These are phyloP conservation scores for Dynastes tityus DNA, from an alignment of 2,888 invertebrate species.

Conservation along the genomic window DNA sequence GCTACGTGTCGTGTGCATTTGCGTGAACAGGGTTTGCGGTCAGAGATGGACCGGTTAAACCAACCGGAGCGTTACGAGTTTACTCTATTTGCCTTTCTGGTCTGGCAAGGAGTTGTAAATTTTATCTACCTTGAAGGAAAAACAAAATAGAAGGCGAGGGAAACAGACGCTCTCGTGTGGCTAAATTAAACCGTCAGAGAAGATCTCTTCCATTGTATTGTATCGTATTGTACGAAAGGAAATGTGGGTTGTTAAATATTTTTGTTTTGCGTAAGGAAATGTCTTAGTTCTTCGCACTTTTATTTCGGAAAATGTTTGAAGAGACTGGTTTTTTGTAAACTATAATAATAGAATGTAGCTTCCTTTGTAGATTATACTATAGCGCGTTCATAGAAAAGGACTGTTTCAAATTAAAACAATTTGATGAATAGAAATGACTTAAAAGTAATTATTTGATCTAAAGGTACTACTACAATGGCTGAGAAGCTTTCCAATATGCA, in stretches of 20 bases:
- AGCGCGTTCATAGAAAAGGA: no score
- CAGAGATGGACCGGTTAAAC: slow-evolving; percentile 31
- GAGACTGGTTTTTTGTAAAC: no score
- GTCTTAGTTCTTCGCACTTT: no score
- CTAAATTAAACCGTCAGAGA: slow-evolving; percentile 43
- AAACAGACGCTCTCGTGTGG: slow-evolving; percentile 22
- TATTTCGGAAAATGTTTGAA: no score
- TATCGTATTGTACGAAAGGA: no score
- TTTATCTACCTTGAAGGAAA: slow-evolving; percentile 43
- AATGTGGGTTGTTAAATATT: not conserved
- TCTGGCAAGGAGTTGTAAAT: slow-evolving; percentile 42
- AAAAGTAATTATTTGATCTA: no score
- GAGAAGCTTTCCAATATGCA: no score
- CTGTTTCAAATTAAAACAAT: no score
- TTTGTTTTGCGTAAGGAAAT: not conserved
- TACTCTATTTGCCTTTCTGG: slow-evolving; percentile 39
- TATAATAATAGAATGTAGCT: no score
- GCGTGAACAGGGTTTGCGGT: slow-evolving; percentile 17
- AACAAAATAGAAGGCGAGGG: slow-evolving; percentile 21
- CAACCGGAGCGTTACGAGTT: slow-evolving; percentile 35
- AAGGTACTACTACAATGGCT: no score
- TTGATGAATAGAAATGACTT: no score
- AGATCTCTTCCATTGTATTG: not conserved
- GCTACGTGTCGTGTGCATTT: slow-evolving; percentile 18
- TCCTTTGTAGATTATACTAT: no score